phyloP scores from a whole-genome alignment of 2,888 invertebrate species.

The Epiblema foenella region DNA sequence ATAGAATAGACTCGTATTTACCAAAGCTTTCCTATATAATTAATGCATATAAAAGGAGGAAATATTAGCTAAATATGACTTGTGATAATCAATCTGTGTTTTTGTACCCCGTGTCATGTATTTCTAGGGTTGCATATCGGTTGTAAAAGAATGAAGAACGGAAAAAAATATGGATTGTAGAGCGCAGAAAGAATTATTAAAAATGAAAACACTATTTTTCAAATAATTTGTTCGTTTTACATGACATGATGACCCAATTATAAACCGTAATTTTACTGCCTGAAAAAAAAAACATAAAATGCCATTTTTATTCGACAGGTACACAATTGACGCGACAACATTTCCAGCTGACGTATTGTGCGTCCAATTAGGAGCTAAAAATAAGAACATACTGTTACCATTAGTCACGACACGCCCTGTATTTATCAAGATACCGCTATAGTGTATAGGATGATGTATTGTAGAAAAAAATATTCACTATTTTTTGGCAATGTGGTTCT shows the following conservation, averaged over 20 bases:
- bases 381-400: conserved; percentile 82
- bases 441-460: conserved; percentile 35
- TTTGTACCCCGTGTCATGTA: too few species aligned
- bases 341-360: conserved; percentile 62
- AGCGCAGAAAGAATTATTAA: too few species aligned
- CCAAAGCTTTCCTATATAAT: background rate
- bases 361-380: conserved; percentile 82
- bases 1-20: background rate
- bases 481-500: background rate
- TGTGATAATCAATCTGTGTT: conserved; percentile 13
- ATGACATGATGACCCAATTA: too few species aligned
- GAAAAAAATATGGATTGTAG: background rate
- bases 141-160: background rate
- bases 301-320: conserved; percentile 40
- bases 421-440: conserved; percentile 77
- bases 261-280: background rate
- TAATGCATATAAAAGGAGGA: too few species aligned
- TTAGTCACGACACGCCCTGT: conserved; percentile 81
- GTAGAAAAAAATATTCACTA: background rate
- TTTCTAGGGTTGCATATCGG: too few species aligned
- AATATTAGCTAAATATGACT: too few species aligned
- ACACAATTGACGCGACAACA: conserved; percentile 56
- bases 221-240: background rate
- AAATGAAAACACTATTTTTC: background rate
- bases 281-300: conserved; percentile 1